Percentiles rank a stretch among this genome's conserved stretches.
These are phyloP conservation scores for Pachydiplax longipennis DNA, from an alignment of 2,888 invertebrate genomes.

Conservation along the genomic window DNA sequence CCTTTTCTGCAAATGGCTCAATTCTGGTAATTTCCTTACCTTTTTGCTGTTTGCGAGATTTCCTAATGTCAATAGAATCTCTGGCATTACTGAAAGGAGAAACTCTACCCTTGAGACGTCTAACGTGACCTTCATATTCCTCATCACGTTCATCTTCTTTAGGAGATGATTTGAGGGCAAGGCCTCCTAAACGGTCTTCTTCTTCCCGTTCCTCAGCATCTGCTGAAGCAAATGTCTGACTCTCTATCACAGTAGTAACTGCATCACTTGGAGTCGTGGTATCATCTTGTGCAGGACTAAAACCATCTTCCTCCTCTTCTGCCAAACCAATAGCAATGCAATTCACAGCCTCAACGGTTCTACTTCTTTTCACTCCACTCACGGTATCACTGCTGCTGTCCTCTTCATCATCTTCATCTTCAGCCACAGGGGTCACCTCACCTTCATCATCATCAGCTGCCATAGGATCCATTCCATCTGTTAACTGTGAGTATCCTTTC, in stretches of 20 bases:
- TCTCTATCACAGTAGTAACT: conserved; percentile 52
- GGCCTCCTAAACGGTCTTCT: background rate
- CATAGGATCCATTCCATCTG: conserved; percentile 63
- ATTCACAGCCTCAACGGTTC: conserved; percentile 49
- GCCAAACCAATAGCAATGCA: conserved; percentile 45
- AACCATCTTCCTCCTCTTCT: conserved; percentile 51
- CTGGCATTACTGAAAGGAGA: conserved; percentile 74
- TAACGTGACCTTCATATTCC: conserved; percentile 69
- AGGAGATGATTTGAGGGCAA: background rate
- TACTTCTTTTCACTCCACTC: conserved; percentile 39
- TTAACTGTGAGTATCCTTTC: conserved; percentile 46
- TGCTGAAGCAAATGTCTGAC: conserved; percentile 27
- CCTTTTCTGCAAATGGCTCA: conserved; percentile 48
- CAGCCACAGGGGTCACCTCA: conserved; percentile 61
- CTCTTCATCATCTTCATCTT: conserved; percentile 52
- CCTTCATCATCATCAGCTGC: conserved; percentile 57
- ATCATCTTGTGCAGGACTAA: conserved; percentile 51
- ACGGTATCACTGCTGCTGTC: conserved; percentile 48
- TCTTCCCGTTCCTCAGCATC: conserved; percentile 22
- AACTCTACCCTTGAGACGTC: conserved; percentile 71
- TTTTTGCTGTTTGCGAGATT: conserved; percentile 64
- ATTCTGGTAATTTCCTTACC: conserved; percentile 22
- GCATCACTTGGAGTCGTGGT: conserved; percentile 53
- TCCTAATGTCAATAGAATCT: conserved; percentile 72
- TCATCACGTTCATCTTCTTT: conserved; percentile 50